Percentiles rank a stretch among this genome's conserved stretches.
phyloP scores from a whole-genome alignment of 2,888 invertebrate genomes.

The Anaspis maculata region DNA sequence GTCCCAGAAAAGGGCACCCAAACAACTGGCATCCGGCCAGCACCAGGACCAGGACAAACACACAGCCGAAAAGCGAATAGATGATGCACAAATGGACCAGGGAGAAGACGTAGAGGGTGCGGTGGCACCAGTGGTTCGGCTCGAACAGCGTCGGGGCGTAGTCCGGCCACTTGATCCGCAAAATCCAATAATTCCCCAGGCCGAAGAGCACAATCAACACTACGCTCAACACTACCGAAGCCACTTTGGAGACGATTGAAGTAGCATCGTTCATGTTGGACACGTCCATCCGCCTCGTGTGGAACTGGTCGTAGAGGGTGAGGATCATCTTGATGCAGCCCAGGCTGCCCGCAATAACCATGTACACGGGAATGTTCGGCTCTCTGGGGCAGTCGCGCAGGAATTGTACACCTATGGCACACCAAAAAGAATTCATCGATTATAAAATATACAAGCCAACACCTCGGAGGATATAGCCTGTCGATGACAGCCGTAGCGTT shows the following conservation, averaged over 20 bases:
- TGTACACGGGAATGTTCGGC: slow-evolving; percentile 70
- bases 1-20: slow-evolving; percentile 62
- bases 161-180: slow-evolving; percentile 68
- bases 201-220: slow-evolving; percentile 70
- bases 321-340: slow-evolving; percentile 64
- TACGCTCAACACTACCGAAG: slow-evolving; percentile 56
- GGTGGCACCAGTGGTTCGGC: slow-evolving; percentile 73
- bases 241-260: slow-evolving; percentile 52
- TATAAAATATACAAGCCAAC: too few species aligned
- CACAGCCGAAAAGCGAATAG: slow-evolving; percentile 53
- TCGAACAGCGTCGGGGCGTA: slow-evolving; percentile 63
- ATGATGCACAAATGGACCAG: slow-evolving; percentile 63
- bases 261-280: slow-evolving; percentile 42
- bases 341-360: slow-evolving; percentile 74
- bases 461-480: too few species aligned
- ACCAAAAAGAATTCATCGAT: too few species aligned
- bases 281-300: slow-evolving; percentile 44
- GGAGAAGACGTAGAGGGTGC: slow-evolving; percentile 68
- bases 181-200: slow-evolving; percentile 72
- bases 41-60: slow-evolving; percentile 51
- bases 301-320: slow-evolving; percentile 58
- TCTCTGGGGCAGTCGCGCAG: slow-evolving; percentile 71
- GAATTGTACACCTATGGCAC: slow-evolving; percentile 61
- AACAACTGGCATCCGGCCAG: slow-evolving; percentile 61
- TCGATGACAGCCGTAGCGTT: too few species aligned